Evolutionary conservation across 1,140 invertebrate species (phyloP), one percentile per base, ranked within the genome.

Genomic region (Tenebrio molitor): DNA sequence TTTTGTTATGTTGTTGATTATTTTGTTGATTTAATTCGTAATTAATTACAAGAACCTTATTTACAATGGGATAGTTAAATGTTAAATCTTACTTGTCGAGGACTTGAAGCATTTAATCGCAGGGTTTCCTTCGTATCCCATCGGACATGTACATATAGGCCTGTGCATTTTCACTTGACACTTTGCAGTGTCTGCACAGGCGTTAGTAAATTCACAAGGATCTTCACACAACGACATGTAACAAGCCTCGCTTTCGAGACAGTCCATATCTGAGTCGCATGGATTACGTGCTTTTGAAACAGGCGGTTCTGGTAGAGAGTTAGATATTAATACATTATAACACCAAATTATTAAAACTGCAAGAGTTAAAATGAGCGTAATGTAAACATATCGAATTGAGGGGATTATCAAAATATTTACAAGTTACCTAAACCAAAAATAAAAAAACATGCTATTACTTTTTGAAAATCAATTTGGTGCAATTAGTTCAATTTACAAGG

Each of bases 61-160:
- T 70, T 64, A 66, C 19, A 62, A 62, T 46, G 36, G 50, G 19
- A 69, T 16, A 50, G 41, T 74, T 68, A 74, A 64, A 46, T 53
- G 73, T 77, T 69, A n/a, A n/a, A 74, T 81, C 91, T 92, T 92
- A 92, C 91, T 89, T 89, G 88, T 86, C 83, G 88, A 85, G 76
- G 86, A 84, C 77, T 89, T 87, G 82, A 89, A 87, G 87, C 91
- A 92, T 84, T 91, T 91, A 80, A 90, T 83, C 73, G 90, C 89
- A 12, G 92, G 92, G 83, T 93, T 90, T 79, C 92, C 92, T 81
- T 93, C 90, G 79, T 90, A 90, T 79, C 89, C 89, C 75, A 88
- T 87, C 7, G 89, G 89, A 82, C 90, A 92, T 75, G 89, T 91
- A 85, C 92, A 94, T 82, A 93, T 91, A 1, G 92, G 91, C 74